Base-by-base conservation (phyloP, 2,113 vertebrate genomes). In the Nestor notabilis region DNA sequence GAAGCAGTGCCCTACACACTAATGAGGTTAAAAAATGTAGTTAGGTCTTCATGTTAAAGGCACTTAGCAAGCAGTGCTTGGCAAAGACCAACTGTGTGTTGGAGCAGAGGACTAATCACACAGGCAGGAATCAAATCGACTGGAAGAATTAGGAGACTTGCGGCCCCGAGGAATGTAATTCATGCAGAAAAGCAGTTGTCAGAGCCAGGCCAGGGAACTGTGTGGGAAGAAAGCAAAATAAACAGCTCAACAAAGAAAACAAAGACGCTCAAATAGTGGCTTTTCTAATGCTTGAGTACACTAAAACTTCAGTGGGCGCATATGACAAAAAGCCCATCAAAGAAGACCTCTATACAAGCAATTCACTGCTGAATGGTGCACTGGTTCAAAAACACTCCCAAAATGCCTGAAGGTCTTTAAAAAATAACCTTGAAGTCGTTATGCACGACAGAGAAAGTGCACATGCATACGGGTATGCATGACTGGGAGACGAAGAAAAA, bases 191-290 rank as follows among this genome's bases (percentile, higher is more conserved):
- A 98, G 97, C 93, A 97, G 89, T 97, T 97, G 97, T 98, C 97
- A 97, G 97, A 97, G 96, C 6, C 69, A 97, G 96, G 97, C 97
- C 95, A 96, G 96, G 95, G 97, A 98, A 97, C 97, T 94, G 96
- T 96, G 91, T 98, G 97, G 98, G 98, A 98, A 98, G 98, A 97
- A 98, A 98, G 97, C 97, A 98, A 98, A 98, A 98, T 98, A 98
- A 98, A 98, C 98, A 98, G 98, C 96, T 97, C 97, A 96, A 98
- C 98, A 98, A 98, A 98, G 98, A 98, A 98, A 98, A 98, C 98
- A 98, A 98, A 98, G 97, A 94, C 79, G 0, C 94, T 93, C 96
- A 93, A 98, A 98, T 93, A 95, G 97, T 94, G 97, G 96, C 97
- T 97, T 98, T 98, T 97, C 97, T 97, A 96, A 96, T 96, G 96